These are phyloP conservation scores for Ectemnius continuus DNA, from an alignment of 2,888 invertebrate genomes.

Conservation along the genomic window DNA sequence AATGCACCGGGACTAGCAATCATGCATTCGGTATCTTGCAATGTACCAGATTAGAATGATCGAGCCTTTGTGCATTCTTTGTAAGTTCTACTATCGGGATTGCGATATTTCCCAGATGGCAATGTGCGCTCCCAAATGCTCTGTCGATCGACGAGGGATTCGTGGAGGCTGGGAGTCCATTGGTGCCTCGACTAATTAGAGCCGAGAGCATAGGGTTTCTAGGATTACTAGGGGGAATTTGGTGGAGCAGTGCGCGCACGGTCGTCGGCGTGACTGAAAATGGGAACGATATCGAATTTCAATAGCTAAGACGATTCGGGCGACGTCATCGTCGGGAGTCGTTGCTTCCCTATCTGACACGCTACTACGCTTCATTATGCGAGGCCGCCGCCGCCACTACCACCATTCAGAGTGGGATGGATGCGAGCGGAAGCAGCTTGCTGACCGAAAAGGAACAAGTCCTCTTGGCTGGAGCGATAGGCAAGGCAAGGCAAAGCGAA, in stretches of 20 bases:
- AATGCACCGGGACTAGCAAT: slow-evolving; percentile 19
- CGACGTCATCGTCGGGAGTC: slow-evolving; percentile 48
- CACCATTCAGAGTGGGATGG: slow-evolving; percentile 23
- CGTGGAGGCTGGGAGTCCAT: background rate
- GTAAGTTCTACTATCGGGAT: no score
- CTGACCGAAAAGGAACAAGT: background rate
- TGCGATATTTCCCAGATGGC: no score
- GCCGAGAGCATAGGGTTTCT: background rate
- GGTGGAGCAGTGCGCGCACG: background rate
- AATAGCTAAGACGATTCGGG: slow-evolving; percentile 60
- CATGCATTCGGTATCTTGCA: no score
- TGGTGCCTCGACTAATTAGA: background rate
- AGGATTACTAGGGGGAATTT: slow-evolving; percentile 7
- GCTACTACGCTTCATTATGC: slow-evolving; percentile 56
- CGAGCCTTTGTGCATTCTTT: no score
- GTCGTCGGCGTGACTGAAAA: slow-evolving; percentile 15
- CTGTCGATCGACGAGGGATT: background rate
- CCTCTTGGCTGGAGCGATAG: slow-evolving; percentile 23
- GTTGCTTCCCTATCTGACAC: slow-evolving; percentile 58
- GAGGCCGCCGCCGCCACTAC: slow-evolving; percentile 13
- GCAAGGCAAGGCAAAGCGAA: slow-evolving; percentile 32
- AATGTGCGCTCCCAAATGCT: no score
- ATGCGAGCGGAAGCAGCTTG: slow-evolving; percentile 18
- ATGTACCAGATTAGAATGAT: no score
- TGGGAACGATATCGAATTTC: slow-evolving; percentile 62